A percentile compares a stretch with the other conserved stretches of the same genome.
Conservation (phyloP, 2,113 vertebrate genomes). For the Channa maculata region DNA sequence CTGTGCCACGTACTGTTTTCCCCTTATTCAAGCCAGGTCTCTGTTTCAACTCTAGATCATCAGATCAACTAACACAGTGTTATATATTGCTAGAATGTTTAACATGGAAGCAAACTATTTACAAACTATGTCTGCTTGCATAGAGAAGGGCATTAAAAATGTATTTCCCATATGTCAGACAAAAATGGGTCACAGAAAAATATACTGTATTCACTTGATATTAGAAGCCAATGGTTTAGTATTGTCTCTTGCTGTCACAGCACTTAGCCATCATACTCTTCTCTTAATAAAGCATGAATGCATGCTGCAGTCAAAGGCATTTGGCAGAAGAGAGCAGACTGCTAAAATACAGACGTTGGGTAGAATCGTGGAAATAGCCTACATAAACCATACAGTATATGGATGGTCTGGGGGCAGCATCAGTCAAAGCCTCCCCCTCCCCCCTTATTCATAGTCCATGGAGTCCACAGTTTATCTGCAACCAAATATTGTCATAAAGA, state of each 20-base stretch:
- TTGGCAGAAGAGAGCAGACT: not conserved
- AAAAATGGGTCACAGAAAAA: not conserved
- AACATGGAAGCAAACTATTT: not conserved
- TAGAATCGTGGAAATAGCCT: not conserved
- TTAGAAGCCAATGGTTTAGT: not conserved
- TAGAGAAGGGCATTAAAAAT: not conserved
- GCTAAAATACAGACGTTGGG: not conserved
- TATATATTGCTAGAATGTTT: not conserved
- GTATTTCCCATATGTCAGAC: not conserved
- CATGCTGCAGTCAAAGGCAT: not conserved
- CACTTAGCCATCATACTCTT: not conserved
- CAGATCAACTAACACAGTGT: not conserved
- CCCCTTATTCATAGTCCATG: too few relatives aligned
- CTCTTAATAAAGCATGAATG: slow-evolving; percentile 1
- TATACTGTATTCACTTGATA: not conserved
- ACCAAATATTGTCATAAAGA: slow-evolving; percentile 12
- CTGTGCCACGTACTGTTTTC: not conserved
- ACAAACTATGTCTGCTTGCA: not conserved
- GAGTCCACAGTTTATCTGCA: not conserved
- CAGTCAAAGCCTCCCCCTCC: not conserved
- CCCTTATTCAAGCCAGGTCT: not conserved
- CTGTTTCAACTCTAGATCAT: not conserved
- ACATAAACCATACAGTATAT: too few relatives aligned
- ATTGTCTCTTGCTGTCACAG: not conserved
- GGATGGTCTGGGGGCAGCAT: not conserved